Conservation (phyloP, 2,888 invertebrate species). For the Dicyrtomina minuta region DNA sequence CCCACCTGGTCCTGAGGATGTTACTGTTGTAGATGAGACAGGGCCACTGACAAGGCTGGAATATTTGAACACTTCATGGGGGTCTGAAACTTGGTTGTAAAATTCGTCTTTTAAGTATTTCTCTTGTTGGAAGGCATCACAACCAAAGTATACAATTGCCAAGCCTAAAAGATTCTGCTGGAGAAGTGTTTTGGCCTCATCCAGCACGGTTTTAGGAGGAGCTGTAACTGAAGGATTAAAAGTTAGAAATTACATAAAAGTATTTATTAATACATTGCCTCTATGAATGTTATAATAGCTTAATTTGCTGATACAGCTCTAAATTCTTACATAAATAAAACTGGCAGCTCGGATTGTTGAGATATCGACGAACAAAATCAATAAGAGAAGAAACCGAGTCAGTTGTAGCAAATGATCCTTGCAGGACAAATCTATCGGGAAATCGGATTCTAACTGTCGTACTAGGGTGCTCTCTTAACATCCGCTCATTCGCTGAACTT, state of each 20-base stretch:
- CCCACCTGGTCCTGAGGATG: not conserved
- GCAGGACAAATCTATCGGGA: constrained; percentile 80
- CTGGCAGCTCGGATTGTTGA: constrained; percentile 65
- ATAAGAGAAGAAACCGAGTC: constrained; percentile 72
- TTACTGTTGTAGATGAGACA: not conserved
- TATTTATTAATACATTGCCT: not conserved
- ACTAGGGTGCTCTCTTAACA: constrained; percentile 45
- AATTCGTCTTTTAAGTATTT: constrained; percentile 26
- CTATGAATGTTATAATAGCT: not conserved
- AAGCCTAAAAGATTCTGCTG: constrained; percentile 77
- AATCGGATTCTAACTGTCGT: constrained; percentile 82
- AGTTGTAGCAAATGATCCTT: constrained; percentile 77
- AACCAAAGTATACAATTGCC: constrained; percentile 73
- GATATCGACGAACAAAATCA: constrained; percentile 72
- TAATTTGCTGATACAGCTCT: not conserved
- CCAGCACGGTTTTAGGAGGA: constrained; percentile 74
- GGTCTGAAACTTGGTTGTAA: constrained; percentile 38
- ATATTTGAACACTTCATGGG: constrained; percentile 35
- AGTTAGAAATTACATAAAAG: not conserved
- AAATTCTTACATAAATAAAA: constrained; percentile 76
- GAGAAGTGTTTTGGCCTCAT: constrained; percentile 65
- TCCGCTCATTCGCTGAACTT: constrained; percentile 34
- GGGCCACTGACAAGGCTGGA: not conserved
- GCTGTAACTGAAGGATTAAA: constrained; percentile 78
- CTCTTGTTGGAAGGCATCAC: constrained; percentile 18